These are phyloP conservation scores for Gymnopithys bicolor DNA, from an alignment of 2,797 vertebrate species.

Conservation along the genomic window DNA sequence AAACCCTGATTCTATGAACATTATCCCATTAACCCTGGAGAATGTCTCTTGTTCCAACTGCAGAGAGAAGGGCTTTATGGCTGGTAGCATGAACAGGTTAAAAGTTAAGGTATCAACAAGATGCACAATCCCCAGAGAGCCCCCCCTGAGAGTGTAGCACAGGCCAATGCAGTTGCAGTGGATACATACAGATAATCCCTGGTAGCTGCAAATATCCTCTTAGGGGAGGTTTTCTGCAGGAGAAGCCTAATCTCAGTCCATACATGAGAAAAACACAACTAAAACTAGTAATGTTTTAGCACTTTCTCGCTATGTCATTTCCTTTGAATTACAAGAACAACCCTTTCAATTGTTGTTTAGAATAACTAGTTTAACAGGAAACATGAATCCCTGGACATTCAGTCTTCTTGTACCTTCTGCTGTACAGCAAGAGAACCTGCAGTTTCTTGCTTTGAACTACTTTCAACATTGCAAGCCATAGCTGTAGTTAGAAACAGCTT, in stretches of 20 bases:
- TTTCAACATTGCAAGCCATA: not conserved
- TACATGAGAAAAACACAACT: not conserved
- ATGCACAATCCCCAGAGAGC: not conserved
- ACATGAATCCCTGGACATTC: not conserved
- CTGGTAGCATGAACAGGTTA: not conserved
- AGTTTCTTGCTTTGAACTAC: not conserved
- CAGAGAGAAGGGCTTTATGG: not conserved
- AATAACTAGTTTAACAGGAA: not conserved
- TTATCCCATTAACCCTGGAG: not conserved
- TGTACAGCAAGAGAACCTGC: not conserved
- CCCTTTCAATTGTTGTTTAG: not conserved
- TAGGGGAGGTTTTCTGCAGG: not conserved
- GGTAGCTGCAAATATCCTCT: not conserved
- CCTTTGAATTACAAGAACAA: not conserved
- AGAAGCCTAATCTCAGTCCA: constrained; percentile 11
- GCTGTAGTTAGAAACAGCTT: not conserved
- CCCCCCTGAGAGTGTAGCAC: not conserved
- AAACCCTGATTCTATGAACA: not conserved
- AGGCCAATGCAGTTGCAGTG: not conserved
- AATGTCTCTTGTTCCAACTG: not conserved
- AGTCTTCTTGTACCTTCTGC: not conserved
- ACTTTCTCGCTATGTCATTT: not conserved
- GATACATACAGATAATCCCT: not conserved
- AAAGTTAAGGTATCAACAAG: not conserved
- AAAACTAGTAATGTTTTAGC: not conserved